Percentiles rank a stretch among this genome's conserved stretches.
phyloP scores from a whole-genome alignment of 2,888 invertebrate genomes.

The Diarsia rubi region DNA sequence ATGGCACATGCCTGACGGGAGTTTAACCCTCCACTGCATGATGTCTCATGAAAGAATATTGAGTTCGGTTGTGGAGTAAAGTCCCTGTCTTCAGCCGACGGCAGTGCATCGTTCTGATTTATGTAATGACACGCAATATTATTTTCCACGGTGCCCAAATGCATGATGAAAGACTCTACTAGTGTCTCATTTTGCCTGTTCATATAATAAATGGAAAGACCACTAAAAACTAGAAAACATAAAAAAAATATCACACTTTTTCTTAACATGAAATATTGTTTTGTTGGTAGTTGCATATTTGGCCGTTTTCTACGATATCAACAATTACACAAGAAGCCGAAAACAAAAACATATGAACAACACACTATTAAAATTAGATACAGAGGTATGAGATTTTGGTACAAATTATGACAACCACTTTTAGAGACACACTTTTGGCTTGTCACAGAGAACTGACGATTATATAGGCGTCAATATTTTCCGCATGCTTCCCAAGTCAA shows the following conservation, averaged over 20 bases:
- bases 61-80: slow-evolving; percentile 78
- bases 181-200: slow-evolving; percentile 10
- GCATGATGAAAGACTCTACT: slow-evolving; percentile 7
- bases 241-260: slow-evolving; percentile 33
- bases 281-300: not conserved
- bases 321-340: not conserved
- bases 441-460: not conserved
- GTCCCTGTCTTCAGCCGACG: slow-evolving; percentile 64
- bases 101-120: slow-evolving; percentile 61
- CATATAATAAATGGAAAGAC: slow-evolving; percentile 34
- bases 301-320: not conserved
- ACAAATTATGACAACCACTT: slow-evolving; percentile 22
- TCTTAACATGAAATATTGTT: not conserved
- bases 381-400: slow-evolving; percentile 28
- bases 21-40: slow-evolving; percentile 89
- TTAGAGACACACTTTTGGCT: not conserved
- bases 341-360: slow-evolving; percentile 25
- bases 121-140: slow-evolving; percentile 53
- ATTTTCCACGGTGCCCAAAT: slow-evolving; percentile 9
- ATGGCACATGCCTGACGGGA: slow-evolving; percentile 92
- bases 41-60: slow-evolving; percentile 93
- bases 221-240: slow-evolving; percentile 27
- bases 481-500: too few relatives aligned
- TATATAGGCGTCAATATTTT: not conserved
- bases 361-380: slow-evolving; percentile 38